phyloP scores from a whole-genome alignment of 30 jellyfish, hydroid and myxozoan genomes.

The Aurelia sp. region DNA sequence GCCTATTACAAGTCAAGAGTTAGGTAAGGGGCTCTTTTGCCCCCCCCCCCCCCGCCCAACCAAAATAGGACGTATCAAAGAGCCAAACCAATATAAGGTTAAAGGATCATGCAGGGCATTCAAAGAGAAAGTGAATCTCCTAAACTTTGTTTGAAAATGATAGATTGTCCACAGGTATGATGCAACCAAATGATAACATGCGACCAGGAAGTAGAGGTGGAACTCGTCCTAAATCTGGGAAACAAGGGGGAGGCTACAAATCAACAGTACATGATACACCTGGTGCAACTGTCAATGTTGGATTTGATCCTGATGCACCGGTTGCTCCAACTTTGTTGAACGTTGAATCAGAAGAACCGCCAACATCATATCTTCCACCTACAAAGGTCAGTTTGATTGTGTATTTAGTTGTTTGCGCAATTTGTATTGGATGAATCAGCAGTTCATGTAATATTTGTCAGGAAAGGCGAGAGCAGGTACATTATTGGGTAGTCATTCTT shows the following conservation, averaged over 20 bases:
- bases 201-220: slow-evolving; percentile 86
- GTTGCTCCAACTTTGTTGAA: slow-evolving; percentile 25
- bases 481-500: too few relatives aligned
- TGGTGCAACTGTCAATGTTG: slow-evolving; percentile 85
- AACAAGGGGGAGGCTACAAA: slow-evolving; percentile 26
- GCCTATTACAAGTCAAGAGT: too few relatives aligned
- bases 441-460: too few relatives aligned
- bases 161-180: slow-evolving; percentile 73
- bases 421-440: too few relatives aligned
- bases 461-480: too few relatives aligned
- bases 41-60: too few relatives aligned
- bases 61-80: too few relatives aligned
- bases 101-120: too few relatives aligned
- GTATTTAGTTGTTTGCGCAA: too few relatives aligned
- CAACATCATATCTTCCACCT: slow-evolving; percentile 29
- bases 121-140: too few relatives aligned
- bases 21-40: too few relatives aligned
- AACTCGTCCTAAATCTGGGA: slow-evolving; percentile 88
- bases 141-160: neutral
- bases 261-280: slow-evolving; percentile 59
- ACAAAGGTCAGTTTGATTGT: slow-evolving; percentile 12
- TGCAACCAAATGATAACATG: slow-evolving; percentile 88
- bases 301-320: slow-evolving; percentile 77
- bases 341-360: slow-evolving; percentile 54
- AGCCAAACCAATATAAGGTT: too few relatives aligned